Percentiles rank a stretch among this genome's conserved stretches.
Conservation (phyloP, 2,888 invertebrate species). For the Enchytraeus crypticus region DNA sequence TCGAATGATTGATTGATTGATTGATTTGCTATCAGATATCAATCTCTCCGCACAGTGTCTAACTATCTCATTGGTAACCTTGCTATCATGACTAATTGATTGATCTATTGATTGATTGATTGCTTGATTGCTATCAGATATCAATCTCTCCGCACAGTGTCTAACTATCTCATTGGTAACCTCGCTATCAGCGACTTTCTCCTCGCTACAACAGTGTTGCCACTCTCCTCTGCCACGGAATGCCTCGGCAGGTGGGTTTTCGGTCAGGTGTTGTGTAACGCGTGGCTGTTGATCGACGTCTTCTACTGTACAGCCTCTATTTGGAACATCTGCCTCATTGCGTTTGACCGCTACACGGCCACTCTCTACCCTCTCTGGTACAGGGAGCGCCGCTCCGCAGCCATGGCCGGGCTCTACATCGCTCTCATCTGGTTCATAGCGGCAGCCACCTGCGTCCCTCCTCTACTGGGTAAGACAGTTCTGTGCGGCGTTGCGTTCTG, state of each 20-base stretch:
- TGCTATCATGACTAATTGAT: too few relatives aligned
- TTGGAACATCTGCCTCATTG: constrained; percentile 48
- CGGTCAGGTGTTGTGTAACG: constrained; percentile 45
- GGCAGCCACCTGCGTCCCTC: constrained; percentile 44
- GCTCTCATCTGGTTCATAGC: constrained; percentile 47
- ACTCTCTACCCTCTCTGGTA: constrained; percentile 46
- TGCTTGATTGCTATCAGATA: too few relatives aligned
- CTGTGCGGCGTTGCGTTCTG: too few relatives aligned
- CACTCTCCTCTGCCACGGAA: constrained; percentile 44
- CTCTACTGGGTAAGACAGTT: too few relatives aligned
- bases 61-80: too few relatives aligned
- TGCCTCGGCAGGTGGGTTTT: constrained; percentile 47
- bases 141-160: constrained; percentile 39
- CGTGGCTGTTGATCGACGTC: constrained; percentile 51
- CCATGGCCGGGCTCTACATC: constrained; percentile 42
- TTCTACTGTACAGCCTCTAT: constrained; percentile 50
- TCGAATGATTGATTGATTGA: too few relatives aligned
- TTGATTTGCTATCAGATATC: too few relatives aligned
- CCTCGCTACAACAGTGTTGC: constrained; percentile 47
- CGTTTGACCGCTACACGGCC: constrained; percentile 48
- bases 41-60: too few relatives aligned
- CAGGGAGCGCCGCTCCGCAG: constrained; percentile 41
- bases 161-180: constrained; percentile 48
- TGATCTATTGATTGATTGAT: too few relatives aligned
- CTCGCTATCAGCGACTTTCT: constrained; percentile 48